Percentiles rank a stretch among this genome's conserved stretches.
These are phyloP conservation scores for Limanda limanda DNA, from an alignment of 2,113 vertebrate species.

Conservation along the genomic window DNA sequence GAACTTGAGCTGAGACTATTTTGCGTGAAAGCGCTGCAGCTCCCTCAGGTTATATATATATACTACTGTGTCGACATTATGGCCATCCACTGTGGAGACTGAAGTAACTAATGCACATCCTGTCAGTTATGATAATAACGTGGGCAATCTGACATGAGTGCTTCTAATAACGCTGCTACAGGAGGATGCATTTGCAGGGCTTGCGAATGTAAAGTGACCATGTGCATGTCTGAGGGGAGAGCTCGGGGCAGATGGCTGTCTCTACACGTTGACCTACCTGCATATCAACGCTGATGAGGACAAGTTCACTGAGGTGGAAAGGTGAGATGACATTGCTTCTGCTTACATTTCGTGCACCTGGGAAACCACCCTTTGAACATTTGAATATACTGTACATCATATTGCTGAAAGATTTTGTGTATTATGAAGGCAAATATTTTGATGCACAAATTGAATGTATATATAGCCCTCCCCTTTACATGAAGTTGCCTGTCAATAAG, in stretches of 20 bases:
- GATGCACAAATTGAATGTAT: not conserved
- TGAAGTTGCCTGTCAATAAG: constrained; percentile 36
- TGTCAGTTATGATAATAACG: constrained; percentile 74
- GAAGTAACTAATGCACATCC: constrained; percentile 78
- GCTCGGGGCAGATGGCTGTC: constrained; percentile 70
- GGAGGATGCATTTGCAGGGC: constrained; percentile 69
- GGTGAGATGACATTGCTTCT: constrained; percentile 62
- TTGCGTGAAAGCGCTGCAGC: constrained; percentile 69
- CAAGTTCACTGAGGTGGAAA: constrained; percentile 69
- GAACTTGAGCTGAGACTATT: constrained; percentile 79
- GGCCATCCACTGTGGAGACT: constrained; percentile 45
- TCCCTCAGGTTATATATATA: constrained; percentile 61
- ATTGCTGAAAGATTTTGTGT: not conserved
- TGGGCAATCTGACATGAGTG: constrained; percentile 69
- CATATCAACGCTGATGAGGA: constrained; percentile 66
- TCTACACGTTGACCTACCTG: constrained; percentile 75
- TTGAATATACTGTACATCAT: not conserved
- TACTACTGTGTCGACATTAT: constrained; percentile 66
- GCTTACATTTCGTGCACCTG: constrained; percentile 27
- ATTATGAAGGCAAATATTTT: not conserved
- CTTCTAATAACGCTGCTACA: constrained; percentile 74
- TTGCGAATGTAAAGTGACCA: constrained; percentile 67
- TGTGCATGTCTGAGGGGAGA: constrained; percentile 63
- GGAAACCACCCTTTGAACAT: not conserved
- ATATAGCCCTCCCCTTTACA: not conserved